Base-by-base conservation (phyloP, 1,140 invertebrate species). In the Drosophila oshimai region DNA sequence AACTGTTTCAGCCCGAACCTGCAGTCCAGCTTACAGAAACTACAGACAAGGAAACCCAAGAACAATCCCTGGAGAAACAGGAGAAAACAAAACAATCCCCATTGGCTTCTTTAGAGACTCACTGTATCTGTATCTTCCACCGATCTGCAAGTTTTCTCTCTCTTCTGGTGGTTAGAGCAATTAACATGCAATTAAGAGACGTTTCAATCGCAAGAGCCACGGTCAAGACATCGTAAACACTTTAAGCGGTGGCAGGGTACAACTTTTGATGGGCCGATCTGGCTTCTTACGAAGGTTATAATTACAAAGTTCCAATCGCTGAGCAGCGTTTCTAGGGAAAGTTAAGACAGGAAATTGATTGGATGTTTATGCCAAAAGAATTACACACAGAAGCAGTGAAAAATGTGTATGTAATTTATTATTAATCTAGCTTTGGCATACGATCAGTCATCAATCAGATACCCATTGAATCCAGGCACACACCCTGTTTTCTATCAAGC, bases 121-220 rank as follows among this genome's bases (percentile, higher is more conserved):
- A 42, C 37, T 44, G 28, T 3, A 24, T 61, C 36, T 58, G 53
- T 42, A 42, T 61, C 58, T 61, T 37, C 34, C 45, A 49, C 6
- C 62, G 15, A 42, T 57, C 70, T 41, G 51, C 70, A 47, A 58
- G 74, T 84, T 65, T 46, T 57, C n/a, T 60, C 53, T 73, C 28
- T 61, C 69, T 76, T 46, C 37, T 74, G 34, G 18, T 55, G 74
- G 75, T 62, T 79, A 67, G 61, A 74, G 67, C 81, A 86, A 86
- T 86, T 86, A 86, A 86, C 80, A 86, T 87, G 80, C 80, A 86
- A 86, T 86, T 86, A 86, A 86, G 84, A 75, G 72, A 86, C 81
- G 76, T 80, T 86, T 87, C 81, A 86, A 80, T 80, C 76, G 53
- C 54, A 50, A 68, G 65, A 67, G 58, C 77, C 69, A 18, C 72